Conservation (phyloP, 2,113 vertebrate genomes). For the Otus sunia region DNA sequence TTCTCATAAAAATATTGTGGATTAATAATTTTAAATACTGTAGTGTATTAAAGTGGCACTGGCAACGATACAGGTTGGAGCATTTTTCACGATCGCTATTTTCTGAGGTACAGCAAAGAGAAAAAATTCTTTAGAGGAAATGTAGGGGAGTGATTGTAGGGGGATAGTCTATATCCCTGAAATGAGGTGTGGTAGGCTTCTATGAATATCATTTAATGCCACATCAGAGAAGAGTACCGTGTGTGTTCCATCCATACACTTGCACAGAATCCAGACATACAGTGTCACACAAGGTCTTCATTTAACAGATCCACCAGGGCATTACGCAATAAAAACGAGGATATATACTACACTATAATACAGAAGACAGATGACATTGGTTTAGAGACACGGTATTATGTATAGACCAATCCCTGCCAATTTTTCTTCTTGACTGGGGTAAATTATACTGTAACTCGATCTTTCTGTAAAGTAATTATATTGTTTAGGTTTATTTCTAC, state of each 20-base stretch:
- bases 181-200: slow-evolving; percentile 47
- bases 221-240: slow-evolving; percentile 44
- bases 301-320: slow-evolving; percentile 6
- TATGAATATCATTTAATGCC: slow-evolving; percentile 10
- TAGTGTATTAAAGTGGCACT: not conserved
- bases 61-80: not conserved
- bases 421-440: not conserved
- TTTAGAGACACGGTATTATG: not conserved
- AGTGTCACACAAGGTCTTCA: slow-evolving; percentile 22
- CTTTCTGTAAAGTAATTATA: not conserved
- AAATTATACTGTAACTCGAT: not conserved
- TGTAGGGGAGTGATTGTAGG: not conserved
- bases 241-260: slow-evolving; percentile 54
- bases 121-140: not conserved
- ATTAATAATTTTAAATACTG: not conserved
- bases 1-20: not conserved
- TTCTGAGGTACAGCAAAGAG: not conserved
- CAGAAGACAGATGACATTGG: not conserved
- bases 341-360: not conserved
- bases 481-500: slow-evolving; percentile 23
- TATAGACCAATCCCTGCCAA: not conserved
- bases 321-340: slow-evolving; percentile 16
- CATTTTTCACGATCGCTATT: not conserved
- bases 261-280: slow-evolving; percentile 40
- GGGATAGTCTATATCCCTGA: slow-evolving; percentile 46